Base-by-base conservation (phyloP, 37 sponge, comb jelly and placozoan genomes). In the Oopsacas minuta region DNA sequence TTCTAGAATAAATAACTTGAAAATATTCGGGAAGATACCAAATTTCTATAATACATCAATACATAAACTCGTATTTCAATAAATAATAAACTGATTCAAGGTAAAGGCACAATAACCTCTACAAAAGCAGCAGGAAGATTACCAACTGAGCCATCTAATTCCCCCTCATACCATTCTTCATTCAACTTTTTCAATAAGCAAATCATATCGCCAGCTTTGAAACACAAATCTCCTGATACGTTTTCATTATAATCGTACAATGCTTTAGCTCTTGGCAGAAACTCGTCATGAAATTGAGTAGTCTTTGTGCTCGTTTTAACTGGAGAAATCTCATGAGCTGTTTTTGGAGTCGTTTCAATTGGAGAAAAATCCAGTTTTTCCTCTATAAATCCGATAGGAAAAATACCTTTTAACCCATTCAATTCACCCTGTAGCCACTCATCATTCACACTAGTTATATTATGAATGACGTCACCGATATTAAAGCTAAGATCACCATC, bases 371-470 rank as follows among this genome's bases (percentile, higher is more conserved):
- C 51, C 51, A 22, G 51, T 46, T 22, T 46, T 61, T 61, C 28
- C 23, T 86, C 46, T 28, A 86, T 85, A 32, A 86, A 86, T 20
- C 39, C 49, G 22, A 36, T 53, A 3, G 87, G 87, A 34, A 86
- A 86, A 36, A 86, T 86, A 8, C 87, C 87, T n/a, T 85, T 52
- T 35, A 28, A 38, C 20, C 53, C 53, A 38, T 86, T 86, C 84
- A 86, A 81, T 52, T 86, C 36, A 38, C 87, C 87, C 22, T 46
- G 37, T 32, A 86, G 52, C 87, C 87, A 86, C 28, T 86, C 87
- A 36, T 86, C 84, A 86, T 15, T 39, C 37, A 86, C 28, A 17
- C 52, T 75, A 8, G 39, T 85, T 1, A 39, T 86, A 38, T 85
- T 52, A 23, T 8, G 32, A 12, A 86, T 85, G 36, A 86, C 52